These are phyloP conservation scores for Xestoiulus laeticollis DNA, from an alignment of 2,888 invertebrate species.

Conservation along the genomic window DNA sequence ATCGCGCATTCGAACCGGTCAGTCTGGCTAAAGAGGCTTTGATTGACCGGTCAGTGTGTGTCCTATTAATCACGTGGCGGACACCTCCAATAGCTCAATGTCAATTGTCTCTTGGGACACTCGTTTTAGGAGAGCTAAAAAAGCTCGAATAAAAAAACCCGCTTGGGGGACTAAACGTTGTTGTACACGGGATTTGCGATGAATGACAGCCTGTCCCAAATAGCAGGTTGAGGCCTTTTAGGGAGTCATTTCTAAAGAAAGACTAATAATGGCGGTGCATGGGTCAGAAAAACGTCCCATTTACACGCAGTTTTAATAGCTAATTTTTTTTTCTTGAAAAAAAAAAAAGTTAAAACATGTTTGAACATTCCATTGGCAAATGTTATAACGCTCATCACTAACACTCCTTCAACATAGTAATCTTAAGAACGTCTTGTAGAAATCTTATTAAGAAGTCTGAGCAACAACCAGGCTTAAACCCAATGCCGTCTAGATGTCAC, in stretches of 20 bases:
- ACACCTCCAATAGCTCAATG: conserved; percentile 37
- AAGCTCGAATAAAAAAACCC: neutral
- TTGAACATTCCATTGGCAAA: neutral
- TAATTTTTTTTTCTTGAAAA: neutral
- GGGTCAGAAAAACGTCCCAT: conserved; percentile 7
- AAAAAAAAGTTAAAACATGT: neutral
- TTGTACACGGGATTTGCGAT: conserved; percentile 1
- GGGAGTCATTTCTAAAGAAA: neutral
- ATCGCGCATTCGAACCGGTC: conserved; percentile 37
- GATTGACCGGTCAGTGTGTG: conserved; percentile 29
- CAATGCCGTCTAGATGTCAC: too few species aligned
- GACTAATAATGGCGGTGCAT: neutral
- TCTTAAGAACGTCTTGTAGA: too few species aligned
- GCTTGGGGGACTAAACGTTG: conserved; percentile 25
- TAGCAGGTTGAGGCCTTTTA: neutral
- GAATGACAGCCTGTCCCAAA: conserved; percentile 37
- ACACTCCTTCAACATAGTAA: neutral
- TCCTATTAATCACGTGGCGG: conserved; percentile 37
- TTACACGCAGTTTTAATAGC: conserved; percentile 17
- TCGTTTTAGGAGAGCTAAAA: neutral
- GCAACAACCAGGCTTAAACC: too few species aligned
- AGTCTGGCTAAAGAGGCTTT: conserved; percentile 28
- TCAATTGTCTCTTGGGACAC: conserved; percentile 22
- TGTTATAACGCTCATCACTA: neutral
- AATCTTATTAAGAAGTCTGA: neutral